Evolutionary conservation across 2,888 invertebrate genomes (phyloP).

Genomic region (Neoitamus cyanurus): DNA sequence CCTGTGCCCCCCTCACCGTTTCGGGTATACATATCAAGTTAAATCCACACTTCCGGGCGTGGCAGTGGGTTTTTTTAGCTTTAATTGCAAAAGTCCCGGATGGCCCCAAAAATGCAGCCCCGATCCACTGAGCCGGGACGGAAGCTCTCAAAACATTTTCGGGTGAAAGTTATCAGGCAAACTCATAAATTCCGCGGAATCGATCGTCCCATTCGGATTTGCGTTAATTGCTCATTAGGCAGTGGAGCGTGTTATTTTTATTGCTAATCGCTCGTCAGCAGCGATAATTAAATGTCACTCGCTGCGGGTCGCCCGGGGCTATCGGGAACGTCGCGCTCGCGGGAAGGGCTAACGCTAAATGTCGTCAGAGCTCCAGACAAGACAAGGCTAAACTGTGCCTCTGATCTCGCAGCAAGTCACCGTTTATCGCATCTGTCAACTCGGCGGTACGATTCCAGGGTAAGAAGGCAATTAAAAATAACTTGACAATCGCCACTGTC

Average conservation of each 20-base stretch:
- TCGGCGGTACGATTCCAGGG: neutral
- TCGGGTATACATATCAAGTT: no score
- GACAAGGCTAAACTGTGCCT: neutral
- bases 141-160: neutral
- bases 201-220: neutral
- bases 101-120: neutral
- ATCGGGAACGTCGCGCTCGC: neutral
- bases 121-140: neutral
- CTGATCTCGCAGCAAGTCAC: neutral
- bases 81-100: neutral
- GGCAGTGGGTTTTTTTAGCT: neutral
- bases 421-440: neutral
- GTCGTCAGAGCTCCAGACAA: neutral
- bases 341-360: neutral
- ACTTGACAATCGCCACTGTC: neutral
- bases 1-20: no score
- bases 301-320: neutral
- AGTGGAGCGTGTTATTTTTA: conserved; percentile 12
- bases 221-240: conserved; percentile 32
- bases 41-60: neutral
- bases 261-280: neutral
- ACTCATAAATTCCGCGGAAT: neutral
- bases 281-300: conserved; percentile 29
- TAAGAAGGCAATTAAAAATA: neutral
- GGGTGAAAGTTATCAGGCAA: neutral